Percentiles rank a stretch among this genome's conserved stretches.
phyloP scores from a whole-genome alignment of 2,113 vertebrate genomes.

The Meles meles region DNA sequence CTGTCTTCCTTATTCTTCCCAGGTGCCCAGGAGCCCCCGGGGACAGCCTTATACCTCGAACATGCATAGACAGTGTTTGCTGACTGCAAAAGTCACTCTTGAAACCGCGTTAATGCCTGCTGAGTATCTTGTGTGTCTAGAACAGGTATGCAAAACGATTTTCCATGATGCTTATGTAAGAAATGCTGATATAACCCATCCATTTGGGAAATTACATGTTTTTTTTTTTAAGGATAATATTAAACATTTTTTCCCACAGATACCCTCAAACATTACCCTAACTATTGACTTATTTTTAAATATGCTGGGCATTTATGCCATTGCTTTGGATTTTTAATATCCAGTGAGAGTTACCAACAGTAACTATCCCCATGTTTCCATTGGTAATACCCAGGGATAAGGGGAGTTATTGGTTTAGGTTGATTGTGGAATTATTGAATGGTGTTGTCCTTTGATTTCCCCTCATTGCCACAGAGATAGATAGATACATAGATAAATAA shows the following conservation, averaged over 20 bases:
- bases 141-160: background rate
- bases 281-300: constrained; percentile 12
- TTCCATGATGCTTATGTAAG: background rate
- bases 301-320: background rate
- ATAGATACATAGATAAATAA: background rate
- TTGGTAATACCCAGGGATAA: constrained; percentile 39
- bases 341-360: background rate
- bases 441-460: background rate
- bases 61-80: fast-evolving
- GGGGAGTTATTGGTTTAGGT: background rate
- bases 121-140: background rate
- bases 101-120: background rate
- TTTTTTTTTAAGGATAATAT: background rate
- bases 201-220: background rate
- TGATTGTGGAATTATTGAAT: constrained; percentile 47
- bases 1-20: background rate
- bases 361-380: background rate
- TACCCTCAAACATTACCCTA: background rate
- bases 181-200: background rate
- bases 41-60: background rate
- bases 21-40: background rate
- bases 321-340: constrained; percentile 41
- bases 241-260: background rate
- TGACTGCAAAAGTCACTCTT: background rate
- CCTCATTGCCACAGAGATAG: background rate